Conservation (phyloP, 2,797 vertebrate genomes). For the Muraenolepis orangiensis region DNA sequence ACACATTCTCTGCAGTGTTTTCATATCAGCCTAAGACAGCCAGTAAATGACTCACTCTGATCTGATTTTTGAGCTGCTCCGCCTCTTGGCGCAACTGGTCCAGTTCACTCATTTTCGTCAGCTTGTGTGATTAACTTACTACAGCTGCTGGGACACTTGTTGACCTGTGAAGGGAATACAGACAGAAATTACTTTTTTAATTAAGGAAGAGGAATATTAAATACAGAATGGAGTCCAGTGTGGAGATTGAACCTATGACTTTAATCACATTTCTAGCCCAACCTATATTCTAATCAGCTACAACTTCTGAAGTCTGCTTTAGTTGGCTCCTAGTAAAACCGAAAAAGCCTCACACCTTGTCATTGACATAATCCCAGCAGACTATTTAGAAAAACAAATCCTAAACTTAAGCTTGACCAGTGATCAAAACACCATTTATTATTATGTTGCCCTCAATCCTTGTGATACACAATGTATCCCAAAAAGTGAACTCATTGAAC, state of each 20-base stretch:
- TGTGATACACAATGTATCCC: constrained; percentile 33
- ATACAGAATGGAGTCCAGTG: background rate
- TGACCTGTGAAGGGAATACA: constrained; percentile 70
- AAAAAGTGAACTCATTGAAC: background rate
- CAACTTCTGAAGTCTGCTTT: background rate
- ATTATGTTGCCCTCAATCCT: constrained; percentile 75
- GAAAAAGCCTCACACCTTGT: constrained; percentile 51
- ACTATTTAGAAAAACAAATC: constrained; percentile 77
- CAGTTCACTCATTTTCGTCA: constrained; percentile 96
- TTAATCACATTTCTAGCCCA: background rate
- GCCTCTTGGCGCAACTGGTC: constrained; percentile 98
- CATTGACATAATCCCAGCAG: constrained; percentile 70
- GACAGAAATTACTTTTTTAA: constrained; percentile 6
- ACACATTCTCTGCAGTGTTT: background rate
- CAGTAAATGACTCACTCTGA: constrained; percentile 77
- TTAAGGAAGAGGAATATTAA: background rate
- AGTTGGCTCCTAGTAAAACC: constrained; percentile 38
- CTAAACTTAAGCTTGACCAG: constrained; percentile 75
- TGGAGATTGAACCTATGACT: background rate
- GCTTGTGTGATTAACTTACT: constrained; percentile 79
- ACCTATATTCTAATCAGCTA: background rate
- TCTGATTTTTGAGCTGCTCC: constrained; percentile 96
- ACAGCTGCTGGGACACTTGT: constrained; percentile 81
- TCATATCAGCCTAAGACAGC: background rate
- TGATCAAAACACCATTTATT: constrained; percentile 68